Percentiles rank a stretch among this genome's conserved stretches.
phyloP scores from a whole-genome alignment of 2,797 vertebrate genomes.

The Trachops cirrhosus region DNA sequence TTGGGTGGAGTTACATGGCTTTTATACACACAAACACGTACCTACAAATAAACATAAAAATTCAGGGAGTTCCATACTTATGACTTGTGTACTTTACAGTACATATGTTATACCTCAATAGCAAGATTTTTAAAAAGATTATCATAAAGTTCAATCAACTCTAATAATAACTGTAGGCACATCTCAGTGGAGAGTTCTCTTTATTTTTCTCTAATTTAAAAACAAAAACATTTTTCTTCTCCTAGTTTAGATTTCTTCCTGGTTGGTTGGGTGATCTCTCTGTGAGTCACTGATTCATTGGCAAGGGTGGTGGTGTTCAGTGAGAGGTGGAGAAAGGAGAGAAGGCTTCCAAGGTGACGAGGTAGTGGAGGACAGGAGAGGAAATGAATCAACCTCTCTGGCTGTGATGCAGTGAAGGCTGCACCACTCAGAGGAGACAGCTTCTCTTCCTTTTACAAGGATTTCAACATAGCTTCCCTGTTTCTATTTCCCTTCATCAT shows the following conservation, averaged over 20 bases:
- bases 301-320: background rate
- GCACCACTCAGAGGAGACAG: background rate
- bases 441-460: background rate
- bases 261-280: background rate
- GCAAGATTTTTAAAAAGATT: background rate
- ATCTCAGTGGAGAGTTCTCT: background rate
- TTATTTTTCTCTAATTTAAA: constrained; percentile 21
- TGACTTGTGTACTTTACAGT: background rate
- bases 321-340: background rate
- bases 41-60: background rate
- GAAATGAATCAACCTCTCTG: constrained; percentile 54
- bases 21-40: background rate
- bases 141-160: background rate
- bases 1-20: background rate
- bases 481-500: constrained; percentile 7
- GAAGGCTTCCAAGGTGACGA: background rate
- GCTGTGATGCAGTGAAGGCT: background rate
- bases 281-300: constrained; percentile 31
- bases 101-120: background rate
- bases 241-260: background rate
- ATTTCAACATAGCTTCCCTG: constrained; percentile 45
- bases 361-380: background rate
- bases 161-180: background rate
- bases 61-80: background rate
- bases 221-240: background rate